Conservation (phyloP, 92 coral and sea anemone species). For the Micromussa lordhowensis region DNA sequence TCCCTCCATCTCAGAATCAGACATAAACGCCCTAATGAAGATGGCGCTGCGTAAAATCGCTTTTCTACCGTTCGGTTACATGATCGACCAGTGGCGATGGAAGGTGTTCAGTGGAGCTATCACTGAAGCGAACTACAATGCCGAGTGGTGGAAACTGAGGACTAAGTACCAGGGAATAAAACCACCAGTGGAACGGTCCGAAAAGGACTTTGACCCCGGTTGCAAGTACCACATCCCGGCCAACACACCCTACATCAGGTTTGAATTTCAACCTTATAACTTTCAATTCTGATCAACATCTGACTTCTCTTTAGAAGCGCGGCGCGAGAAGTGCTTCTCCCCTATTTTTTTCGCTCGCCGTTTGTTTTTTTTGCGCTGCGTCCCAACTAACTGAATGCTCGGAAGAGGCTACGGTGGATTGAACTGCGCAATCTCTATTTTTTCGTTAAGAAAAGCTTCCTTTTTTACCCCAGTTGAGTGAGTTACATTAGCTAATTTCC, state of each 20-base stretch:
- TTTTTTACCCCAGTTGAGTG: too few relatives aligned
- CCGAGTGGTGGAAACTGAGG: conserved; percentile 87
- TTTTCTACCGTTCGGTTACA: conserved; percentile 78
- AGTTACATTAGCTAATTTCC: too few relatives aligned
- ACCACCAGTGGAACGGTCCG: conserved; percentile 76
- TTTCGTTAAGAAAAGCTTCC: too few relatives aligned
- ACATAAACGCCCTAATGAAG: conserved; percentile 75
- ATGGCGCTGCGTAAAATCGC: conserved; percentile 61
- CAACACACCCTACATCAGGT: conserved; percentile 73
- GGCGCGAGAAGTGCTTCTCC: too few relatives aligned
- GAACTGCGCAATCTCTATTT: too few relatives aligned
- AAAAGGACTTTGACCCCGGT: conserved; percentile 84
- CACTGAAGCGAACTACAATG: conserved; percentile 68
- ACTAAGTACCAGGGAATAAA: conserved; percentile 83
- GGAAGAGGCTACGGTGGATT: too few relatives aligned
- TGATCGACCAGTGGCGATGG: conserved; percentile 93
- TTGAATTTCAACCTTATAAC: background rate
- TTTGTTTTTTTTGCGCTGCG: too few relatives aligned
- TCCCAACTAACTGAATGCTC: too few relatives aligned
- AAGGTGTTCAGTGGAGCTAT: conserved; percentile 78
- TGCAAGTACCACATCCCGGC: conserved; percentile 80
- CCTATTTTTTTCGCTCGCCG: too few relatives aligned
- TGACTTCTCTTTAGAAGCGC: too few relatives aligned
- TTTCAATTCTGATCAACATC: too few relatives aligned
- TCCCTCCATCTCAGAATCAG: conserved; percentile 46